Evolutionary conservation across 2,888 invertebrate species (phyloP).

Genomic region (Ametastegia equiseti): DNA sequence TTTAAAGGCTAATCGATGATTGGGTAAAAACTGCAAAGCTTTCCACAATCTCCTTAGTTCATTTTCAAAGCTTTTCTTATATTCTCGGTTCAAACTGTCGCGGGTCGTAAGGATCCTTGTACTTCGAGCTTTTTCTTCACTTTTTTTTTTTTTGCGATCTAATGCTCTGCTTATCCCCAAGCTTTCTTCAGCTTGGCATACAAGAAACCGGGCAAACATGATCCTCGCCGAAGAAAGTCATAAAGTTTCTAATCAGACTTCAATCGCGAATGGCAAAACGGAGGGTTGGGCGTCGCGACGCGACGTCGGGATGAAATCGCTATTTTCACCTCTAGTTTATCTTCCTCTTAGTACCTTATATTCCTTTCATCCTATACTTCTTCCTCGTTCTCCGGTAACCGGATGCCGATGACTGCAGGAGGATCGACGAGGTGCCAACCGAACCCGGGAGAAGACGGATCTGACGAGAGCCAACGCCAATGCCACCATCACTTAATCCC

Average conservation of each 20-base stretch:
- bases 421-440: slow-evolving; percentile 34
- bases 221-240: slow-evolving; percentile 18
- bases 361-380: neutral
- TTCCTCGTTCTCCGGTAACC: slow-evolving; percentile 5
- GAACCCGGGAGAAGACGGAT: slow-evolving; percentile 28
- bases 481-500: slow-evolving; percentile 18
- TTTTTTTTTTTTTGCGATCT: neutral
- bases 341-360: neutral
- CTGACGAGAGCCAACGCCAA: slow-evolving; percentile 19
- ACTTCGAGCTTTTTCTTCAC: neutral
- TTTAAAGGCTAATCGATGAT: neutral
- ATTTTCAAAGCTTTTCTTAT: neutral
- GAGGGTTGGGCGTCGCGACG: too few relatives aligned
- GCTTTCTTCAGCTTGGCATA: neutral
- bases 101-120: neutral
- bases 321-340: slow-evolving; percentile 23
- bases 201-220: neutral
- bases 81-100: slow-evolving; percentile 1
- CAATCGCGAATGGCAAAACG: slow-evolving; percentile 12
- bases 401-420: slow-evolving; percentile 39
- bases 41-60: neutral
- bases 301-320: slow-evolving; percentile 9
- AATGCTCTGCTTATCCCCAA: neutral
- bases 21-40: neutral
- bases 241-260: slow-evolving; percentile 40